Evolutionary conservation across 2,888 invertebrate genomes (phyloP).

Genomic region (Drosophila neotestacea): DNA sequence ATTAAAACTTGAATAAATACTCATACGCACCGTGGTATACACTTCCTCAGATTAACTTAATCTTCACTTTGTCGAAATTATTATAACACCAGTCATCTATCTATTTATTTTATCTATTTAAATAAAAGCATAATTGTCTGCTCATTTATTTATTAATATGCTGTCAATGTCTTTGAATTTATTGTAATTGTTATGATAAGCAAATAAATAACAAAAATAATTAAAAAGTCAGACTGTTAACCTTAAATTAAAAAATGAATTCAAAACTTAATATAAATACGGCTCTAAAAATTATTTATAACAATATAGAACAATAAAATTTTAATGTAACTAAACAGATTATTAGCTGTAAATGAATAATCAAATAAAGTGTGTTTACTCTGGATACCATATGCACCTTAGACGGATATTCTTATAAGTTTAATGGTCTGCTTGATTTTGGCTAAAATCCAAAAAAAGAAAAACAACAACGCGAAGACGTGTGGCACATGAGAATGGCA

Average conservation of each 20-base stretch:
- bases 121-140: not conserved
- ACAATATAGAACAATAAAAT: not conserved
- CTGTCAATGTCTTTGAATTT: not conserved
- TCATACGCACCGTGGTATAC: conserved; percentile 32
- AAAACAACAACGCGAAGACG: not conserved
- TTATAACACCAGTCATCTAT: not conserved
- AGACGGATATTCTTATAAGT: conserved; percentile 24
- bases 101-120: too few relatives aligned
- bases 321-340: conserved; percentile 4
- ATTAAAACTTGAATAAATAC: conserved; percentile 1
- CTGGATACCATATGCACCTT: conserved; percentile 19
- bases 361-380: conserved; percentile 4
- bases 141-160: not conserved
- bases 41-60: not conserved
- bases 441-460: conserved; percentile 55
- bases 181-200: not conserved
- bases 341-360: not conserved
- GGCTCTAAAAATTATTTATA: not conserved
- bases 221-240: not conserved
- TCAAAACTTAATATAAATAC: not conserved
- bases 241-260: not conserved
- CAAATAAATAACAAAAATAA: not conserved
- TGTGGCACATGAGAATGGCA: conserved; percentile 22
- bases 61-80: not conserved
- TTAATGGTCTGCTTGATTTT: conserved; percentile 57